Base-by-base conservation (phyloP, 1,140 invertebrate genomes). In the Zelostemma sp. region DNA sequence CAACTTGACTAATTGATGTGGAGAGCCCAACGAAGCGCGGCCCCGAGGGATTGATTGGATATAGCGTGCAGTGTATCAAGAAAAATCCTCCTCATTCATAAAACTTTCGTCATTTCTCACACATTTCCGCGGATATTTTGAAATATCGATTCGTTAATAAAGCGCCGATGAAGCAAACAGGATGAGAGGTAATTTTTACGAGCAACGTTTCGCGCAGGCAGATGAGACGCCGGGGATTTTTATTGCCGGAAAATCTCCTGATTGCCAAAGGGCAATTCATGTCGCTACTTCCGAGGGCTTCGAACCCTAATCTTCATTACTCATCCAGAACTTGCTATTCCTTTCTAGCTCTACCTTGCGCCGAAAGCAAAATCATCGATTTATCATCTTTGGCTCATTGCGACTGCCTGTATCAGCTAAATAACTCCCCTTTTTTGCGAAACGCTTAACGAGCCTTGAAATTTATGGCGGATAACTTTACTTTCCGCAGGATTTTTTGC, bases 1-100 rank as follows among this genome's bases (percentile, higher is more conserved):
- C 63, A 73, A 73, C 66, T 73, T 69, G 65, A 65, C 62, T 69
- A 66, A 73, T 69, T 73, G 71, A 68, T 66, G 21, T 4, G 71
- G 54, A 66, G 41, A 50, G 66, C 45, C 56, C 71, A 58, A 54
- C 66, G 55, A 62, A 73, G 55, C 51, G 66, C 14, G 35, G 57
- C 50, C 59, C 33, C 62, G 63, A 58, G 63, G 66, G 55, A 16
- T 69, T 68, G 62, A 73, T 73, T 73, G 63, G 71, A 69, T 67
- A 63, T 71, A n/a, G n/a, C n/a, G n/a, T n/a, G n/a, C 5, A 5
- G 58, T 56, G 43, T 45, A 56, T 51, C 45, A 54, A 71, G 62
- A 58, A 66, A 58, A 40, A 48, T 40, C 35, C 4, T 38, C n/a
- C 11, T 49, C 14, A 17, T 28, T 41, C 33, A 45, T 17, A 14